These are phyloP conservation scores for Apodemus agrarius DNA, from an alignment of 2,797 vertebrate species.

Conservation along the genomic window DNA sequence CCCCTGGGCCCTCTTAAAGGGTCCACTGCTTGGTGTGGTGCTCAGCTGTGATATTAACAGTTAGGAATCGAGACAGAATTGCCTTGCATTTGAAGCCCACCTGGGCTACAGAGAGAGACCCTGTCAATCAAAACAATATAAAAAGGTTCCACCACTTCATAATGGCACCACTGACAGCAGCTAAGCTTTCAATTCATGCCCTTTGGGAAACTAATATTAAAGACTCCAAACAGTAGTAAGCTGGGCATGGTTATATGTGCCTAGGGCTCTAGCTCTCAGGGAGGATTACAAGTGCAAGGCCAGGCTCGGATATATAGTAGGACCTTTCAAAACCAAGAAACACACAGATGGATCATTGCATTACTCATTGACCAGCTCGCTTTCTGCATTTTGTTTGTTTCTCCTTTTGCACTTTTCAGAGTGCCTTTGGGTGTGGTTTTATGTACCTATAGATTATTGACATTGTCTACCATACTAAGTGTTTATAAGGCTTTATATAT, in stretches of 20 bases:
- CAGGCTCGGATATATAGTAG: background rate
- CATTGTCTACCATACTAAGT: background rate
- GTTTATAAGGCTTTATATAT: slow-evolving; percentile 25
- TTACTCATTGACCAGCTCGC: background rate
- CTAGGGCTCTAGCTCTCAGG: background rate
- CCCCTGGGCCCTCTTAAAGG: background rate
- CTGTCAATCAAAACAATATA: background rate
- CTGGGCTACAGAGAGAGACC: background rate
- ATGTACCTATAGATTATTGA: slow-evolving; percentile 16
- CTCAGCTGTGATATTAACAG: background rate
- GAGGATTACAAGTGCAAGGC: background rate
- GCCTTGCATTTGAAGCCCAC: background rate
- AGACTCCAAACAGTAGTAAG: background rate
- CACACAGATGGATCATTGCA: background rate
- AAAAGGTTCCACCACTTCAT: background rate
- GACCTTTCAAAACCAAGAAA: background rate
- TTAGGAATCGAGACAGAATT: background rate
- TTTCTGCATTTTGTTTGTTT: slow-evolving; percentile 31
- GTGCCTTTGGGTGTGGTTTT: background rate
- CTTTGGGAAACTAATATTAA: background rate
- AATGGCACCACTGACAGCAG: background rate
- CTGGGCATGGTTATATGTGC: background rate
- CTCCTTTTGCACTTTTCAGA: background rate
- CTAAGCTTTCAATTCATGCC: background rate
- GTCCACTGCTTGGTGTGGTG: background rate